Base-by-base conservation (phyloP, 2,888 invertebrate species). In the Teleiodes luculella region DNA sequence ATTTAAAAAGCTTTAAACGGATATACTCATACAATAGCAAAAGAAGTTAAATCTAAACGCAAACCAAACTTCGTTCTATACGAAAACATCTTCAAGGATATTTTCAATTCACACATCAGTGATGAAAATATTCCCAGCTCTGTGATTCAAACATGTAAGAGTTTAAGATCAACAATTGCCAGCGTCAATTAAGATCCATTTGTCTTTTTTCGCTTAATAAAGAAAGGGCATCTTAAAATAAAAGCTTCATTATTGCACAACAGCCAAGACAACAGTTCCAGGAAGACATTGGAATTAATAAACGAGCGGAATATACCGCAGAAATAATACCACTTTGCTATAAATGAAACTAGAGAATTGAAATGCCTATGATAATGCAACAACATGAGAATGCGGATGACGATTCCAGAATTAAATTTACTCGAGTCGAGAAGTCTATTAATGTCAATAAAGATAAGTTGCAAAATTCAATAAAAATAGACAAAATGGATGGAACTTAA, bases 141-240 rank as follows among this genome's bases (percentile, higher is more conserved):
- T 52, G 50, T 51, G 47, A 39, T 35, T 35, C 13, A 54, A 49
- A 53, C 65, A 60, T 65, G 65, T 63, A 58, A 52, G 49, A 57
- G 49, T 57, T 53, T 54, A 54, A n/a, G n/a, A 61, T 53, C 62
- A 64, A 66, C 65, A 62, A 66, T 60, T 59, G 14, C 20, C 35
- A 49, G 39, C 56, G 59, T 61, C 70, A 77, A 78, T 82, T 75
- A 74, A 70, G 64, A 63, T 73, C 73, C 62, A 74, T 76, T 77
- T 67, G 64, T 65, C 67, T 66, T 67, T 67, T 72, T 76, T 73
- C 62, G 69, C 64, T 65, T 67, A 65, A 73, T 71, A 63, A 67
- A 68, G 63, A 62, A 62, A 59, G 54, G 55, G 55, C 55, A 62
- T 67, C 62, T 62, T 59, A 69, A 69, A 74, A 72, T 70, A 71